Evolutionary conservation across 2,797 vertebrate genomes (phyloP).

Genomic region (Rachycentron canadum): DNA sequence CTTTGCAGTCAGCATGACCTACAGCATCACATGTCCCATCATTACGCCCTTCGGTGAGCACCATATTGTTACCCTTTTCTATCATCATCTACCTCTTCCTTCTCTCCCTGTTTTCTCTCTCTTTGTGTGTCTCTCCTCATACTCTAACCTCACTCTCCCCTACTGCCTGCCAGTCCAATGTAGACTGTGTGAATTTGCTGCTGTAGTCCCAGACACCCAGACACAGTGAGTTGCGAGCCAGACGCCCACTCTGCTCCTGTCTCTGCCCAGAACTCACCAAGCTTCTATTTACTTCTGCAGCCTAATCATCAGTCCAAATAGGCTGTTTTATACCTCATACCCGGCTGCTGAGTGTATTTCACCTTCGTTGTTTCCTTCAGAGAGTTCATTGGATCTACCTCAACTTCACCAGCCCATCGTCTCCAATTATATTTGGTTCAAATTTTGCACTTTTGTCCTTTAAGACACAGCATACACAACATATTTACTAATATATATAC

Average conservation of each 20-base stretch:
- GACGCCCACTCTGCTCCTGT: constrained; percentile 86
- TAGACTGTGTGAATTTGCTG: constrained; percentile 82
- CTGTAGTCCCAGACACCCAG: constrained; percentile 83
- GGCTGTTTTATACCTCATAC: constrained; percentile 29
- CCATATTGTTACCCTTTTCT: constrained; percentile 17
- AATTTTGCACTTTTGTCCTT: too few species aligned
- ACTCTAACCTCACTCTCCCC: constrained; percentile 71
- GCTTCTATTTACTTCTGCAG: constrained; percentile 79
- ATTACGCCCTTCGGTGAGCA: constrained; percentile 97
- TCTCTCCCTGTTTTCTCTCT: constrained; percentile 22
- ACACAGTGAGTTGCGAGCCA: constrained; percentile 82
- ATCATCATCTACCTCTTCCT: constrained; percentile 24
- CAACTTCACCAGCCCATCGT: not conserved
- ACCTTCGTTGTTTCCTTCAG: constrained; percentile 14
- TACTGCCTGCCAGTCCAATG: constrained; percentile 74
- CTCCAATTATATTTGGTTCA: too few species aligned
- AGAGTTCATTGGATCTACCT: not conserved
- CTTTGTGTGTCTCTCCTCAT: constrained; percentile 59
- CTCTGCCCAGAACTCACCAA: constrained; percentile 74
- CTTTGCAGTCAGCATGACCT: constrained; percentile 95
- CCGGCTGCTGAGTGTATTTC: constrained; percentile 30
- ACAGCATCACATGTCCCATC: constrained; percentile 98
- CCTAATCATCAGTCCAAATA: constrained; percentile 47
- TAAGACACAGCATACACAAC: too few species aligned
- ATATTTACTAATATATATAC: not conserved